Base-by-base conservation (phyloP, 1,140 invertebrate genomes). In the Chlorops oryzae region DNA sequence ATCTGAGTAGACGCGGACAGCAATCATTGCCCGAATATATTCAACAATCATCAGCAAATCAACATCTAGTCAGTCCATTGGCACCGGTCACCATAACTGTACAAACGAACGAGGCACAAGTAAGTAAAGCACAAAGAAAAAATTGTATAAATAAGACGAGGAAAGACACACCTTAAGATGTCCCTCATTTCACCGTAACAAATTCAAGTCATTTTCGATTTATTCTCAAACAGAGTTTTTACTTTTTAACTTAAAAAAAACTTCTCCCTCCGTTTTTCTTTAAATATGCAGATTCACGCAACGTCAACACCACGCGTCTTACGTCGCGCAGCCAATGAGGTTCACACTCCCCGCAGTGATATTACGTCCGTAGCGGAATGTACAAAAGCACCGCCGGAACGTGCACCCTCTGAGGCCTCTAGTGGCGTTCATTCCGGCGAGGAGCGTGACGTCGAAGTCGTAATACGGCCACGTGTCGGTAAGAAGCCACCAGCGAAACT, bases 391-490 rank as follows among this genome's bases (percentile, higher is more conserved):
- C 73, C 64, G 20, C 73, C 70, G 40, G 75, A 63, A 51, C 71
- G 55, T 78, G 78, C 62, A 80, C 78, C 60, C 80, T 80, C 53
- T 49, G 81, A 80, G 53, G 78, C 79, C 0, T 84, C 81, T 3
- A 84, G 81, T 59, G 83, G 81, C 0, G 79, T 83, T 13, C 83
- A 83, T 69, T 84, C 80, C 24, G 83, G 52, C 43, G 58, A 59
- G 25, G 60, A 64, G 49, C 40, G 46, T 7, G n/a, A 9, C 17
- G 52, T 47, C 47, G 58, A 57, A 47, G 61, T 59, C 52, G 55
- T 59, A 34, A 61, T 58, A 15, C 48, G 58, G n/a, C 55, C 60
- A 47, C 28, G 57, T 28, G 48, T 47, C 10, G 48, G 44, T 6
- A 24, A 52, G 6, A 56, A 56, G 45, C 58, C 55, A 17, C 53